Percentiles rank a stretch among this genome's conserved stretches.
Conservation (phyloP, 2,797 vertebrate species). For the Gallirallus australis region DNA sequence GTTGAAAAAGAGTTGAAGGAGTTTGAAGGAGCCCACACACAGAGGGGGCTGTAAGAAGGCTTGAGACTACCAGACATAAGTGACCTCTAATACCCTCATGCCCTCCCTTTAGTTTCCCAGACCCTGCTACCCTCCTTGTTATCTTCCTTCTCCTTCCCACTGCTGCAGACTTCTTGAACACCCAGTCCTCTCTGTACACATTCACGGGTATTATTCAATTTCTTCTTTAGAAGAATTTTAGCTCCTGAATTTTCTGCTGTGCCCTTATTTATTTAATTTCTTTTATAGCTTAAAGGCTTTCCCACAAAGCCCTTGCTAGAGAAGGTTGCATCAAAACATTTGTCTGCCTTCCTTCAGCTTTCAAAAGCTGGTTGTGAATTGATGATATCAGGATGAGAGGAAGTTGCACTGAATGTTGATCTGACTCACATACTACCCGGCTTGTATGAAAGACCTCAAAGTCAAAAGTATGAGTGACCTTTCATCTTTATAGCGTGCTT, state of each 20-base stretch:
- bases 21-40: background rate
- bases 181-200: background rate
- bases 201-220: background rate
- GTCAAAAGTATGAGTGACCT: background rate
- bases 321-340: constrained; percentile 36
- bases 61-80: background rate
- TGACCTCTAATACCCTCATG: background rate
- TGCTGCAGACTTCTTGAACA: background rate
- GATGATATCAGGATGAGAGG: background rate
- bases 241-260: background rate
- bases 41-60: background rate
- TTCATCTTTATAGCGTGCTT: background rate
- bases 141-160: background rate
- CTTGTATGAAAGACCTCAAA: background rate
- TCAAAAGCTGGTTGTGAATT: background rate
- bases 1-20: background rate
- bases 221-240: background rate
- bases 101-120: background rate
- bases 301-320: background rate
- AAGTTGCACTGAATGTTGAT: background rate
- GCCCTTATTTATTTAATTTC: background rate
- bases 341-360: background rate
- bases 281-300: background rate
- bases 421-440: background rate
- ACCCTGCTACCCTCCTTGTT: background rate